These are phyloP conservation scores for Scomber scombrus DNA, from an alignment of 2,113 vertebrate genomes.

Conservation along the genomic window DNA sequence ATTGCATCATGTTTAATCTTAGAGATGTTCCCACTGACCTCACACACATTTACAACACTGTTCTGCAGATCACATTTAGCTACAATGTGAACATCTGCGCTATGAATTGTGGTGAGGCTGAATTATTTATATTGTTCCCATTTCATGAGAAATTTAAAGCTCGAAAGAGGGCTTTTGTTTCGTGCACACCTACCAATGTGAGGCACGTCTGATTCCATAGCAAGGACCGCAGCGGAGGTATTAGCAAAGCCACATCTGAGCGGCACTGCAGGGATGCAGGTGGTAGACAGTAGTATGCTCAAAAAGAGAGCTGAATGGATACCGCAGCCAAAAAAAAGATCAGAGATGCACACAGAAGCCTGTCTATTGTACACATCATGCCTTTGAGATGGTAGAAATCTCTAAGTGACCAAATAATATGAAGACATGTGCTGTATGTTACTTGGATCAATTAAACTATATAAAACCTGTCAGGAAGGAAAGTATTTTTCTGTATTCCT, in stretches of 20 bases:
- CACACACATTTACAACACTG: constrained; percentile 5
- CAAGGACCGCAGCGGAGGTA: constrained; percentile 60
- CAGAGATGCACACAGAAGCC: constrained; percentile 66
- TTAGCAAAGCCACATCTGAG: constrained; percentile 77
- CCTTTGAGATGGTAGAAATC: constrained; percentile 38
- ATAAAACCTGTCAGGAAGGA: background rate
- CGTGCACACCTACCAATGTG: constrained; percentile 58
- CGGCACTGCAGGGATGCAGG: constrained; percentile 56
- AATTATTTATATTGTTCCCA: constrained; percentile 30
- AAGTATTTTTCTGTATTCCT: too few species aligned
- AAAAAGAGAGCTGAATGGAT: constrained; percentile 51
- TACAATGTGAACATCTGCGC: constrained; percentile 64
- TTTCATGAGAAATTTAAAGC: constrained; percentile 37
- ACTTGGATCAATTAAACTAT: background rate
- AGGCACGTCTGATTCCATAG: constrained; percentile 51
- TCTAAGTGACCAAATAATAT: background rate
- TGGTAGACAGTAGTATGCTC: constrained; percentile 49
- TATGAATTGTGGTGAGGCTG: constrained; percentile 48
- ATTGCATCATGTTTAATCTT: background rate
- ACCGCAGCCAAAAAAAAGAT: constrained; percentile 59
- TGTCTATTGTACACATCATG: constrained; percentile 33
- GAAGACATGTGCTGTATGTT: background rate
- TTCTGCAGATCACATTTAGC: constrained; percentile 21
- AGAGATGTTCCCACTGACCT: constrained; percentile 6
- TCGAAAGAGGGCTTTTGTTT: constrained; percentile 64